These are phyloP conservation scores for Cantharis flavilabris DNA, from an alignment of 2,888 invertebrate species.

Conservation along the genomic window DNA sequence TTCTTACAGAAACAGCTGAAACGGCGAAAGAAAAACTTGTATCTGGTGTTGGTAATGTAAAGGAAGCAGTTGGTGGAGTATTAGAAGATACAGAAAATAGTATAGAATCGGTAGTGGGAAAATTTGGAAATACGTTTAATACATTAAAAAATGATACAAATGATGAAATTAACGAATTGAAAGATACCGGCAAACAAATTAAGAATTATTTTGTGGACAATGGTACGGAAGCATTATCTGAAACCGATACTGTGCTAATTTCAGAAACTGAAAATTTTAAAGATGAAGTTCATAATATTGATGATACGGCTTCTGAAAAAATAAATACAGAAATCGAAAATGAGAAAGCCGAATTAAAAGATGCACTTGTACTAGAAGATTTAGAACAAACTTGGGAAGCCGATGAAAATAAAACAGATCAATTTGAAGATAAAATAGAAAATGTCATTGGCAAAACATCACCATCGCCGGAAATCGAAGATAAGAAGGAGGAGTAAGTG, in stretches of 20 bases:
- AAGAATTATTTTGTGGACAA: conserved; percentile 39
- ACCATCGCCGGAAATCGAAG: conserved; percentile 36
- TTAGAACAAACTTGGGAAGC: conserved; percentile 40
- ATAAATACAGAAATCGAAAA: conserved; percentile 23
- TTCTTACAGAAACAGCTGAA: conserved; percentile 46
- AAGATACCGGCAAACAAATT: conserved; percentile 42
- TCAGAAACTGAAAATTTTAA: conserved; percentile 42
- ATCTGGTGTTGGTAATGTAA: conserved; percentile 48
- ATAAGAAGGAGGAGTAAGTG: conserved; percentile 51
- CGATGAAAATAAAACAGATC: conserved; percentile 42
- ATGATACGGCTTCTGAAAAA: conserved; percentile 25
- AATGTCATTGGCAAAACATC: conserved; percentile 34
- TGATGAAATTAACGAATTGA: conserved; percentile 38
- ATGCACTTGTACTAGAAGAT: conserved; percentile 41
- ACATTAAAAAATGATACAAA: conserved; percentile 38
- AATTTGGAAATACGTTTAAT: conserved; percentile 48
- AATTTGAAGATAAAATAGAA: conserved; percentile 8
- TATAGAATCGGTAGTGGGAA: conserved; percentile 46
- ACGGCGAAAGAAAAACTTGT: conserved; percentile 46
- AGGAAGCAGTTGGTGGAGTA: conserved; percentile 47
- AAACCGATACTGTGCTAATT: conserved; percentile 49
- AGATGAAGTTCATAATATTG: neutral
- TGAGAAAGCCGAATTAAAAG: conserved; percentile 21
- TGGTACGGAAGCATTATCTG: conserved; percentile 47
- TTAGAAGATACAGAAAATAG: conserved; percentile 48